Conservation (phyloP, 2,888 invertebrate species). For the Chorisops tibialis region DNA sequence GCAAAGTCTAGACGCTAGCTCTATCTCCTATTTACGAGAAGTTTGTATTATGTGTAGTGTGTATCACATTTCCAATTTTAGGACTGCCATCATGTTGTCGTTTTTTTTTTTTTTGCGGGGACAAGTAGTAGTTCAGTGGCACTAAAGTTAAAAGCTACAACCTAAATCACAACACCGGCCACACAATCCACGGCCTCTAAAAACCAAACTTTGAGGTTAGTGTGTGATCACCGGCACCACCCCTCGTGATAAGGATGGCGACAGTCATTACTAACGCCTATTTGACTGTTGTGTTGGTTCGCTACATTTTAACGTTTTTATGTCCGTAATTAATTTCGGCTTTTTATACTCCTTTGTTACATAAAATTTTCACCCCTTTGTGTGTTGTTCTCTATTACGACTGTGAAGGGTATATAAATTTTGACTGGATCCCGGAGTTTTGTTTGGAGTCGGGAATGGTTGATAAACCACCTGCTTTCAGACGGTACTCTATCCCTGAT, state of each 20-base stretch:
- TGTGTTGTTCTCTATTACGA: constrained; percentile 3
- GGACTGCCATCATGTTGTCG: neutral
- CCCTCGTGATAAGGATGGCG: neutral
- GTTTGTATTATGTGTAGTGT: no score
- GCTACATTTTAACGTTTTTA: constrained; percentile 26
- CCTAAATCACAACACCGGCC: neutral
- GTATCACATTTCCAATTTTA: no score
- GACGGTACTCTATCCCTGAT: neutral
- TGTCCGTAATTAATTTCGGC: constrained; percentile 29
- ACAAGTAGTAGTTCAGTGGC: no score
- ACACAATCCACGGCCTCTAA: neutral
- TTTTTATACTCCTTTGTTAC: constrained; percentile 27
- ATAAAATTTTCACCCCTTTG: constrained; percentile 28
- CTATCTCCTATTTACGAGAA: neutral
- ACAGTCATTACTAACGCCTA: neutral
- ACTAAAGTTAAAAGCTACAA: no score
- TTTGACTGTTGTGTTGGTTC: neutral
- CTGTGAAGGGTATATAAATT: no score
- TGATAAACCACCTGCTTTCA: no score
- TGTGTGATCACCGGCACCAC: no score
- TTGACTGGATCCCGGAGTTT: neutral
- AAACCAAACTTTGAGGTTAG: neutral
- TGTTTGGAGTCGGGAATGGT: no score
- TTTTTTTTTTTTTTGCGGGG: neutral
- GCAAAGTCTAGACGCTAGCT: neutral